Evolutionary conservation across 1,140 invertebrate genomes (phyloP), one percentile per base, ranked within the genome.

Genomic region (Caenorhabditis briggsae): DNA sequence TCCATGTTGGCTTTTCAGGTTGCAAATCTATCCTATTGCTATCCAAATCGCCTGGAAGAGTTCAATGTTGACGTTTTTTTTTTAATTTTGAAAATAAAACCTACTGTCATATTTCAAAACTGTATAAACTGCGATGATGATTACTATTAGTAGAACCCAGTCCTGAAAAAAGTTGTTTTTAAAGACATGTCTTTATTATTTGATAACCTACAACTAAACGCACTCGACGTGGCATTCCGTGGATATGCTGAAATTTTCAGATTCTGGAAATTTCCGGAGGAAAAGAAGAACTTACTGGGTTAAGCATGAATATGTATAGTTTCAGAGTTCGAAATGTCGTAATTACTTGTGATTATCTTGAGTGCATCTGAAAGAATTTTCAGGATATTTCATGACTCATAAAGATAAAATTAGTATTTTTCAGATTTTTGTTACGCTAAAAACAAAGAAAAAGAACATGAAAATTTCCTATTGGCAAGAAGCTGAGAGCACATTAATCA

Each of bases 241-340:
- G 41, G 65, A 74, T 74, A 74, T 74, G 65, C 43, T 74, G 65
- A 74, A 74, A 74, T 18, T 46, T 48, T n/a, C 16, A 58, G 20
- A 20, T 53, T 5, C 16, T 53, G 8, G 56, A 58, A 20, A 58
- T n/a, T 3, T 20, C 8, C 18, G n/a, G 14, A 58, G n/a, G n/a
- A n/a, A 20, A 58, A 16, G 14, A 20, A 58, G 20, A 8, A 74
- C 65, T 74, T 23, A 74, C 65, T 43, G 33, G 33, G 46, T 48
- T 43, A 14, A 46, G 65, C 65, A 74, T 74, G 41, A 74, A 74
- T 74, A 59, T n/a, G 9, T 59, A 16, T 16, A 8, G 33, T 41
- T 14, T 65, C 33, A 25, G 11, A 25, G n/a, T 33, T 16, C 23
- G 25, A 65, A 65, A 65, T 25, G 9, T 33, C 9, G 11, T 2